Evolutionary conservation across 30 jellyfish, hydroid and myxozoan genomes (phyloP), one percentile per base, ranked within the genome.

Genomic region (Turritopsis dohrnii): DNA sequence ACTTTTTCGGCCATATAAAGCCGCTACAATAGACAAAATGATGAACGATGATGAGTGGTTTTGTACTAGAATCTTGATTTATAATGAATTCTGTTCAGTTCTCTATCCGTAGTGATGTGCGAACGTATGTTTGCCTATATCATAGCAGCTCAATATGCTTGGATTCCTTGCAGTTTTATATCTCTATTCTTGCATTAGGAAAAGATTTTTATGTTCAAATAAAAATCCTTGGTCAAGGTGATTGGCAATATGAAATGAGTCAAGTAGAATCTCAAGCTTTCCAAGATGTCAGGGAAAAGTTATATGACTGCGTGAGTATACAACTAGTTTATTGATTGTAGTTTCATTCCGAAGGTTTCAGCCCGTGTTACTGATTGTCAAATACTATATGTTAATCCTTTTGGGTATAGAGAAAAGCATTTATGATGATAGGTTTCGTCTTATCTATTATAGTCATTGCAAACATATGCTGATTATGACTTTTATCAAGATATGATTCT

Each of bases 211-310:
- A 83, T 77, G 90, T 92, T 69, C 95, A 95, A 82, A 52, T 92
- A 76, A 84, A 84, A 85, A 66, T 92, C 66, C 93, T 92, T 30
- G 93, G 95, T 21, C 98, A 92, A 84, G 92, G 87, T 16, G 98
- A 92, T 71, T 92, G 90, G 91, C 79, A 84, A 71, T 85, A 95
- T 26, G 94, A 88, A n/a, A 52, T 86, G 84, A 65, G 82, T 0
- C 80, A 83, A 26, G 96, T 92, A 25, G 92, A 90, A 41, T 65
- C 93, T 22, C 85, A 84, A 66, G 96, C 75, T 26, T 92, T 92
- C 83, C 98, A 92, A 81, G 96, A 92, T 30, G 66, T 92, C 81
- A 84, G 98, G 82, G 98, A 85, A 80, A 92, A 92, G 75, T 53
- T 92, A 21, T 92, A 92, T 71, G 98, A 92, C 81, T 95, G 97